Evolutionary conservation across 2,113 vertebrate genomes (phyloP).

Genomic region (Limanda limanda): DNA sequence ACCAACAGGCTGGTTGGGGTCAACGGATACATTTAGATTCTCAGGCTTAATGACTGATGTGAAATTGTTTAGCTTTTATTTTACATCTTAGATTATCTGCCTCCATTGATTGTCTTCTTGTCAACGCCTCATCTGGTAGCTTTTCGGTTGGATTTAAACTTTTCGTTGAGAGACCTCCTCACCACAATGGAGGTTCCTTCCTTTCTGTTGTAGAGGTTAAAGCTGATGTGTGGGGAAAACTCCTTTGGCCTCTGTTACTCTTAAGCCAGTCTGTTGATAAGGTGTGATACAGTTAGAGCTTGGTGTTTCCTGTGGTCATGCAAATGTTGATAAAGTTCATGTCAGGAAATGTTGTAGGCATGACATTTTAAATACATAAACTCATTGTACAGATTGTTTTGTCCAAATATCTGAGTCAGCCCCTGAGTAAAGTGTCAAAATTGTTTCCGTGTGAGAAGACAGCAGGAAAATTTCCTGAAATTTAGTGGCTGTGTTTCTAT

Average conservation of each 20-base stretch:
- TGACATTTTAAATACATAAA: slow-evolving; percentile 4
- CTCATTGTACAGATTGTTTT: background rate
- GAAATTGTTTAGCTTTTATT: slow-evolving; percentile 9
- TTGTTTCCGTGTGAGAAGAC: background rate
- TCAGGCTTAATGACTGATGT: slow-evolving; percentile 9
- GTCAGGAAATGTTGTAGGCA: slow-evolving; percentile 39
- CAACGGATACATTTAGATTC: slow-evolving; percentile 8
- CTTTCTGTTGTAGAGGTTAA: slow-evolving; percentile 43
- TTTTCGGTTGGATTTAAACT: slow-evolving; percentile 46
- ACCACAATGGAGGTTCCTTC: slow-evolving; percentile 73
- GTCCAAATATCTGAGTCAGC: too few species aligned
- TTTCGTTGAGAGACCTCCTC: slow-evolving; percentile 48
- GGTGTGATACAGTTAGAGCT: slow-evolving; percentile 20
- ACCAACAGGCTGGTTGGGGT: slow-evolving; percentile 15
- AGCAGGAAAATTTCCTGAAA: background rate
- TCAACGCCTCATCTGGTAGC: slow-evolving; percentile 44
- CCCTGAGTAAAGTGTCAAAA: too few species aligned
- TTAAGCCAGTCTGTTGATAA: slow-evolving; percentile 39
- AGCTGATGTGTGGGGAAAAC: slow-evolving; percentile 56
- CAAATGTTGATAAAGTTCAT: slow-evolving; percentile 57
- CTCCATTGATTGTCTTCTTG: slow-evolving; percentile 59
- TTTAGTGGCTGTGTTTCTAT: background rate
- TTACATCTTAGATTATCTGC: slow-evolving; percentile 37
- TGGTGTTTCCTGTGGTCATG: slow-evolving; percentile 37
- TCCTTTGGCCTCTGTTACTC: slow-evolving; percentile 51